Evolutionary conservation across 2,113 vertebrate species (phyloP).

Genomic region (Gavialis gangeticus): DNA sequence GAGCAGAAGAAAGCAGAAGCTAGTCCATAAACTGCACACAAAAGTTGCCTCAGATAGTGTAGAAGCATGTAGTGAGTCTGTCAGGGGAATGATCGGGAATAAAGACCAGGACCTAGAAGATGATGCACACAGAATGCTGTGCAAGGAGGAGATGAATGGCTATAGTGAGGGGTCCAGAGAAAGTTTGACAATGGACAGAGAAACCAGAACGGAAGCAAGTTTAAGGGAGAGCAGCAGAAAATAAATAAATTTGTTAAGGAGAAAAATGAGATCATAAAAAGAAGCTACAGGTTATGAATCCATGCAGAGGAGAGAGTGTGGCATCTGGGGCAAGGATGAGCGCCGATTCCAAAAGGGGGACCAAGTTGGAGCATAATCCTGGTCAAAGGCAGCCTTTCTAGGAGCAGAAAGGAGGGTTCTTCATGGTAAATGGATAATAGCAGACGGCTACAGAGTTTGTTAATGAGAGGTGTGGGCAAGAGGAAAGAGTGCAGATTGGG

Average conservation of each 20-base stretch:
- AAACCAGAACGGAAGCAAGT: no score
- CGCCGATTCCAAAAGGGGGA: neutral
- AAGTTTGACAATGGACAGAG: no score
- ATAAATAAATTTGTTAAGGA: no score
- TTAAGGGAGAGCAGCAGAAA: no score
- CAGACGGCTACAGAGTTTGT: neutral
- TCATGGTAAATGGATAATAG: neutral
- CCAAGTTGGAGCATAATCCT: neutral
- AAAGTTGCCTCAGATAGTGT: neutral
- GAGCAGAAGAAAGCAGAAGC: neutral
- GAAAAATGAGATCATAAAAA: no score
- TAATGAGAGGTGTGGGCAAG: neutral
- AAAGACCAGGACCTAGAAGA: neutral
- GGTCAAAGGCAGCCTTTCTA: neutral
- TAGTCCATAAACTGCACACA: neutral
- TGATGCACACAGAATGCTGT: neutral
- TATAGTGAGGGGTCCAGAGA: no score
- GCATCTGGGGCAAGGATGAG: neutral
- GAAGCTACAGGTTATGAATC: no score
- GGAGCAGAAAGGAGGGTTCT: neutral
- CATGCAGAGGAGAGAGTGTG: neutral
- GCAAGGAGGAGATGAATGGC: no score
- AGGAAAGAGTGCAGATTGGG: neutral
- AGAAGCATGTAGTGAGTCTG: neutral
- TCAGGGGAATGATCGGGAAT: rapidly evolving